Base-by-base conservation (phyloP, 2,888 invertebrate species). In the Lepidochrysops patricia region DNA sequence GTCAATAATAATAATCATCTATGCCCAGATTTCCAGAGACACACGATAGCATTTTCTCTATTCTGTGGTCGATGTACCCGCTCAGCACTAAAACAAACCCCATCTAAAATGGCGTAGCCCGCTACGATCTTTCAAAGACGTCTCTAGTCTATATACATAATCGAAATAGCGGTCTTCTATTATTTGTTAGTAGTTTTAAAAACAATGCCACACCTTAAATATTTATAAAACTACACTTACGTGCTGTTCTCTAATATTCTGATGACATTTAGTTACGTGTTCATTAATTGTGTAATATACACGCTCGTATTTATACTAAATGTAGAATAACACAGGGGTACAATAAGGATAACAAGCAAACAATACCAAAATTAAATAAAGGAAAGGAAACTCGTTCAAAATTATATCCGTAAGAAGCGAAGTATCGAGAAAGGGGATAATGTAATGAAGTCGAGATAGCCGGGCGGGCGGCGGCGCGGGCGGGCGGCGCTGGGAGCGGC, bases 361-460 rank as follows among this genome's bases (percentile, higher is more conserved):
- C 57, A 62, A 62, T 58, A 57, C 60, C 62, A 43, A 56, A 61
- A 63, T 62, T 59, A 64, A 63, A 65, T 62, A 61, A 58, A 58
- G 59, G 64, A 65, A 63, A 63, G 57, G 62, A 74, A 79, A 62
- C 60, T 58, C 62, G 62, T 63, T 64, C 61, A 63, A 60, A 57
- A 62, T 52, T 61, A 64, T 62, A 66, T 67, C 64, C 65, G 70
- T 65, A 69, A 70, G 67, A 72, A 74, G 70, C 66, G 68, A 71
- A 76, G 70, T 76, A 79, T 80, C 71, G 75, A 71, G 69, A 72
- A 76, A 74, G 70, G 69, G 76, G 75, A 78, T 83, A 82, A 83
- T 80, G 76, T 79, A 80, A 82, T 79, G 75, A 79, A 81, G 79
- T 79, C 78, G 72, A 76, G 77, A 71, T 70, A 75, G 72, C 70